Evolutionary conservation across 2,113 vertebrate species (phyloP).

Genomic region (Heterochromis multidens): DNA sequence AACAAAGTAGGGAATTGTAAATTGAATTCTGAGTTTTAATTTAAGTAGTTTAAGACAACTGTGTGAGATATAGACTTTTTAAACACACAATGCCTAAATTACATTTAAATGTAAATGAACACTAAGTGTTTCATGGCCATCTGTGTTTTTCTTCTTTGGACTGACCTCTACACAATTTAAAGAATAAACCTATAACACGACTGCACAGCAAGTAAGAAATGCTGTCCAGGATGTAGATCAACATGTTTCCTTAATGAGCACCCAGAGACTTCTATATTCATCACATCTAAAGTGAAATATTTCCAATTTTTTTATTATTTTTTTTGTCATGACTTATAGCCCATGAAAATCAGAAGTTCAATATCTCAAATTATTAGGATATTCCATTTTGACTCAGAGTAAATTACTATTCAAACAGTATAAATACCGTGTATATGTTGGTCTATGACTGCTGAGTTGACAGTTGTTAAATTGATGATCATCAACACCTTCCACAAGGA

Average conservation of each 20-base stretch:
- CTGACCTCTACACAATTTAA: neutral
- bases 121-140: neutral
- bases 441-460: no score
- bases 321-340: neutral
- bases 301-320: fast-evolving
- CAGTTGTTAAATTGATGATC: no score
- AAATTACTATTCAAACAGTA: no score
- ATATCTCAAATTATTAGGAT: neutral
- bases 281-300: neutral
- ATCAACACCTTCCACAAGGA: no score
- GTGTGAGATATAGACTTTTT: no score
- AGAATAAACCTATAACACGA: neutral
- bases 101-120: neutral
- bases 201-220: neutral
- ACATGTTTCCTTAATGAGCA: neutral
- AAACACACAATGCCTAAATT: no score
- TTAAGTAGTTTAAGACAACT: no score
- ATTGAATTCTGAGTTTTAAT: no score
- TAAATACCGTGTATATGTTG: no score
- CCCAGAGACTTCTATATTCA: no score
- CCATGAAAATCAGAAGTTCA: neutral
- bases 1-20: no score
- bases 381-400: neutral
- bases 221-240: fast-evolving
- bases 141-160: neutral